phyloP scores from a whole-genome alignment of 2,888 invertebrate genomes.

The Drosophila sordidula region DNA sequence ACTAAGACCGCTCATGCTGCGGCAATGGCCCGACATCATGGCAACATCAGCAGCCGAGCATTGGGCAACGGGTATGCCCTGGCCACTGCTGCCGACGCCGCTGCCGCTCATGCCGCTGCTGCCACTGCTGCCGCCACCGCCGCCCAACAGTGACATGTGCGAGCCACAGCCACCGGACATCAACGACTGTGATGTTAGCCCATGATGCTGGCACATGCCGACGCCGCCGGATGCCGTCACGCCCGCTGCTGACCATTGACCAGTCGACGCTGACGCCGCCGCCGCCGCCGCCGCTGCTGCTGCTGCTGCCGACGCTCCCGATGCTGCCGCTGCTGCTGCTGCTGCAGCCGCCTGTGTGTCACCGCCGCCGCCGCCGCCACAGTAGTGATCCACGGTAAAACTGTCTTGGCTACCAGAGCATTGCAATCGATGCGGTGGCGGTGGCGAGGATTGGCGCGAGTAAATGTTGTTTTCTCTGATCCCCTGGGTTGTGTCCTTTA shows the following conservation, averaged over 20 bases:
- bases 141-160: constrained; percentile 81
- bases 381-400: constrained; percentile 86
- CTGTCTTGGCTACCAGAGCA: constrained; percentile 86
- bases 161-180: constrained; percentile 84
- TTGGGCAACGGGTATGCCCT: constrained; percentile 49
- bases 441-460: constrained; percentile 85
- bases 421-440: constrained; percentile 85
- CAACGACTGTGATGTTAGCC: constrained; percentile 83
- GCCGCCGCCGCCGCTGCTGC: constrained; percentile 37
- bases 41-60: constrained; percentile 67
- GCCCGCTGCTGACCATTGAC: constrained; percentile 79
- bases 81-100: constrained; percentile 76
- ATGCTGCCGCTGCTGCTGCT: constrained; percentile 61
- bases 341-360: constrained; percentile 73
- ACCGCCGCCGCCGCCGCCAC: constrained; percentile 83
- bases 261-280: constrained; percentile 35
- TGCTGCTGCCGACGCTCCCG: constrained; percentile 52
- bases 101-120: constrained; percentile 80
- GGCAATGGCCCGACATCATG: constrained; percentile 72
- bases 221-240: constrained; percentile 76
- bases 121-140: constrained; percentile 74
- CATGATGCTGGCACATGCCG: constrained; percentile 81
- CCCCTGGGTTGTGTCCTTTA: constrained; percentile 30
- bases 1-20: constrained; percentile 83
- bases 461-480: constrained; percentile 82